phyloP scores from a whole-genome alignment of 2,888 invertebrate species.

The Mythimna pallens region DNA sequence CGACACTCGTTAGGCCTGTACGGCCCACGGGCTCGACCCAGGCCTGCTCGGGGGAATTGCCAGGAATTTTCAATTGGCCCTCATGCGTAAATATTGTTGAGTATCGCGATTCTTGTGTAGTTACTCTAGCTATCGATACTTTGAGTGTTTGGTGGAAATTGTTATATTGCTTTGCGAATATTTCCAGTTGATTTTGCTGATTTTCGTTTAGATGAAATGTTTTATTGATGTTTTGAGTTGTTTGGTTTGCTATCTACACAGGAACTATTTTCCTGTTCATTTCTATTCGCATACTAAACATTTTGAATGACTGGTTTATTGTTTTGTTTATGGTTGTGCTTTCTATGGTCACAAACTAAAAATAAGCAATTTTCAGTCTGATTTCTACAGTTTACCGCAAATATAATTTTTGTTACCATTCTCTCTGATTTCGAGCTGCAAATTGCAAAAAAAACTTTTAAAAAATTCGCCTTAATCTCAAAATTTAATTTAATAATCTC shows the following conservation, averaged over 20 bases:
- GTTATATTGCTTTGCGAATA: slow-evolving; percentile 23
- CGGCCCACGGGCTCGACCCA: slow-evolving; percentile 57
- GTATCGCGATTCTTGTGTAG: slow-evolving; percentile 48
- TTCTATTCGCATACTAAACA: slow-evolving; percentile 18
- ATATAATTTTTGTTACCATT: too few relatives aligned
- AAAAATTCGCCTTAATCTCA: too few relatives aligned
- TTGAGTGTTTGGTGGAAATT: slow-evolving; percentile 21
- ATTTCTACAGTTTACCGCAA: background rate
- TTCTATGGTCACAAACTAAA: background rate
- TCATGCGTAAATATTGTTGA: slow-evolving; percentile 67
- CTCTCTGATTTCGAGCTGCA: too few relatives aligned
- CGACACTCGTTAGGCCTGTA: slow-evolving; percentile 75
- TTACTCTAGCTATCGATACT: slow-evolving; percentile 24
- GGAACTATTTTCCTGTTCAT: background rate
- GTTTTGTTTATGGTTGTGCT: slow-evolving; percentile 18
- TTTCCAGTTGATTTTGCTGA: slow-evolving; percentile 25
- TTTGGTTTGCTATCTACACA: slow-evolving; percentile 18
- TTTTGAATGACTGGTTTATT: slow-evolving; percentile 4
- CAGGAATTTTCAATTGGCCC: slow-evolving; percentile 72
- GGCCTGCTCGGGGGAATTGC: slow-evolving; percentile 64
- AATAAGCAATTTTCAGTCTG: slow-evolving; percentile 1
- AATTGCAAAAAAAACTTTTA: too few relatives aligned
- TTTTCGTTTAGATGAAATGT: slow-evolving; percentile 17
- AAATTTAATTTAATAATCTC: too few relatives aligned
- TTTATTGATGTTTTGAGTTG: slow-evolving; percentile 33